A percentile compares a stretch with the other conserved stretches of the same genome.
These are phyloP conservation scores for Macrobrachium rosenbergii DNA, from an alignment of 1,140 invertebrate species.

Conservation along the genomic window DNA sequence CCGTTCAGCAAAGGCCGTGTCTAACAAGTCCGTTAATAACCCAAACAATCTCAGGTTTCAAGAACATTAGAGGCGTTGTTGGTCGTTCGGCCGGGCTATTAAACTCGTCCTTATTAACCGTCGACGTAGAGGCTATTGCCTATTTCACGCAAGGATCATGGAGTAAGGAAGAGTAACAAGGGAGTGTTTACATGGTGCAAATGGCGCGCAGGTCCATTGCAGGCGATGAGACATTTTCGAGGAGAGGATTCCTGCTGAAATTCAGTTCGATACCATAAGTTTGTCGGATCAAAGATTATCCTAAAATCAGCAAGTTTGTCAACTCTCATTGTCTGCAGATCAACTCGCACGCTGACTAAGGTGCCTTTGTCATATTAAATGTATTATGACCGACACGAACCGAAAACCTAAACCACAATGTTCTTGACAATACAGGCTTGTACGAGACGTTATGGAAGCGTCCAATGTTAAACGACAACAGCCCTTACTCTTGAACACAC, in stretches of 20 bases:
- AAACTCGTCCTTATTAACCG: conserved; percentile 4
- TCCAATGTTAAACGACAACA: neutral
- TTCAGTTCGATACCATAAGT: too few relatives aligned
- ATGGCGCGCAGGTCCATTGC: conserved; percentile 10
- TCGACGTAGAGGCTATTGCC: too few relatives aligned
- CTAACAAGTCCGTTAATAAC: conserved; percentile 56
- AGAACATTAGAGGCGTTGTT: conserved; percentile 21
- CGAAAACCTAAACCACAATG: too few relatives aligned
- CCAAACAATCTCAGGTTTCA: conserved; percentile 54
- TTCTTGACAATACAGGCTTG: too few relatives aligned
- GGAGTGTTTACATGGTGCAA: conserved; percentile 41
- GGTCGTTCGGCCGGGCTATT: too few relatives aligned
- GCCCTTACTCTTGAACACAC: neutral
- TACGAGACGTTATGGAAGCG: neutral
- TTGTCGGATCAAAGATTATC: too few relatives aligned
- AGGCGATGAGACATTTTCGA: conserved; percentile 2
- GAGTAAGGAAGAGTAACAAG: conserved; percentile 2
- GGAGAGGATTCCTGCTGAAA: too few relatives aligned
- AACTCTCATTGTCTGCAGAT: too few relatives aligned
- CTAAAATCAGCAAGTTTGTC: too few relatives aligned
- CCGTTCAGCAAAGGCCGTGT: conserved; percentile 18
- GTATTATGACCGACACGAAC: too few relatives aligned
- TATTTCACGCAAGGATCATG: neutral
- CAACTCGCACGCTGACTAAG: too few relatives aligned
- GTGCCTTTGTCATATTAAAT: too few relatives aligned